These are phyloP conservation scores for Lamellibrachia luymesi DNA, from an alignment of 1,140 invertebrate species.

Conservation along the genomic window DNA sequence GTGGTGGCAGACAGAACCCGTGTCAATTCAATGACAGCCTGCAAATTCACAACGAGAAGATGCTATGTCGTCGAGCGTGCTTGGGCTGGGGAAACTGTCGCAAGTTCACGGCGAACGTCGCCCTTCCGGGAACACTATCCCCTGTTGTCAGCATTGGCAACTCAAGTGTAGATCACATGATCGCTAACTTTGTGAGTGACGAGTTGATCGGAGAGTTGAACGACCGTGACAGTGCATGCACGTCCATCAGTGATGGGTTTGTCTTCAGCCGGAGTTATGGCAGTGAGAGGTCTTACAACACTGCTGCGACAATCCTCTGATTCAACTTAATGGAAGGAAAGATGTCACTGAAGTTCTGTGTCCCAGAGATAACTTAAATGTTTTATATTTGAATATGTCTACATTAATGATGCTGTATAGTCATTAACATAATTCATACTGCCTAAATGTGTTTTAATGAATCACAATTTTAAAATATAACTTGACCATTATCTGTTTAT, in stretches of 20 bases:
- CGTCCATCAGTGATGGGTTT: slow-evolving; percentile 14
- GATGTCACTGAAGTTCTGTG: neutral
- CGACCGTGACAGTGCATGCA: slow-evolving; percentile 11
- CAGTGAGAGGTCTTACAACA: neutral
- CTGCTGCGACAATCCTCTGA: neutral
- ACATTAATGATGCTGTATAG: neutral
- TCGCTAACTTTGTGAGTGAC: slow-evolving; percentile 6
- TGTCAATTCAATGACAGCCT: neutral
- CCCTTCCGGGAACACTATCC: neutral
- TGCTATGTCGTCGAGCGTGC: neutral
- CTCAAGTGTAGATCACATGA: slow-evolving; percentile 4
- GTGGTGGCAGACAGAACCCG: neutral
- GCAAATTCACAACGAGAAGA: neutral
- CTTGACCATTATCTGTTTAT: too few species aligned
- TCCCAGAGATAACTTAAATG: too few species aligned
- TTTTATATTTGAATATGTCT: neutral
- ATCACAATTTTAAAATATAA: too few species aligned
- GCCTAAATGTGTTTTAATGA: too few species aligned
- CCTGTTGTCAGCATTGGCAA: neutral
- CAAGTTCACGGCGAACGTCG: neutral
- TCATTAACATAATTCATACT: too few species aligned
- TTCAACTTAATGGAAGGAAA: neutral
- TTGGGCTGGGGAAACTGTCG: neutral
- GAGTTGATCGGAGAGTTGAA: slow-evolving; percentile 13
- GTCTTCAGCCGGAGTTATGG: neutral